Evolutionary conservation across 2,113 vertebrate species (phyloP), one percentile per base, ranked within the genome.

Genomic region (Ophiodon elongatus): DNA sequence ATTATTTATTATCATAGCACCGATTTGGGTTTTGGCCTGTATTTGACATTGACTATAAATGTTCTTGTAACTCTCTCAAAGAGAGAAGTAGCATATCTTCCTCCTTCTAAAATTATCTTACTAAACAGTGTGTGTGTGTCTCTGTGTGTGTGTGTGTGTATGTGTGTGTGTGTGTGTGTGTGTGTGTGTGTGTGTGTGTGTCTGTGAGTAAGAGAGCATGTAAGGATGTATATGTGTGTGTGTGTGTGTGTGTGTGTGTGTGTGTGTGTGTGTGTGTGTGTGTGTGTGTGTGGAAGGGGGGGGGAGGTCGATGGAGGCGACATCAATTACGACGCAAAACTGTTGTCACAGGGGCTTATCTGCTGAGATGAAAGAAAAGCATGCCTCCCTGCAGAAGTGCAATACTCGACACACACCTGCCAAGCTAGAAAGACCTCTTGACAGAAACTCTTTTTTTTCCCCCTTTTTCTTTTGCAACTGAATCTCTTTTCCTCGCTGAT

Each of bases 301-400:
- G 10, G 45, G 56, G 15, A 21, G 63, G 11, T 25, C 10, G 57
- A 60, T 17, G 43, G 60, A 21, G 59, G 57, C 62, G 67, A 86
- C 86, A 88, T 92, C 80, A 93, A 92, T 91, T 90, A 91, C 90
- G 80, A 89, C 39, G 54, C 88, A 91, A 94, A 93, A 93, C 87
- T 90, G 89, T 92, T 90, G 89, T 92, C 88, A 90, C 86, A 75
- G 76, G 81, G 78, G 79, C 76, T 89, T 88, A 91, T 91, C 83
- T 90, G 72, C 79, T 19, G 64, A 85, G 80, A 93, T 91, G 80
- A 92, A 90, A 90, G 84, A 75, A 79, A 84, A 84, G 81, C 85
- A 76, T 63, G 71, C 66, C 81, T 81, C 82, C 80, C 73, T 80
- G 72, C 80, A 89, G 70, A 84, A 92, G 84, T 76, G 70, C 77